Conservation (phyloP, 2,797 vertebrate genomes). For the Brotula barbata region DNA sequence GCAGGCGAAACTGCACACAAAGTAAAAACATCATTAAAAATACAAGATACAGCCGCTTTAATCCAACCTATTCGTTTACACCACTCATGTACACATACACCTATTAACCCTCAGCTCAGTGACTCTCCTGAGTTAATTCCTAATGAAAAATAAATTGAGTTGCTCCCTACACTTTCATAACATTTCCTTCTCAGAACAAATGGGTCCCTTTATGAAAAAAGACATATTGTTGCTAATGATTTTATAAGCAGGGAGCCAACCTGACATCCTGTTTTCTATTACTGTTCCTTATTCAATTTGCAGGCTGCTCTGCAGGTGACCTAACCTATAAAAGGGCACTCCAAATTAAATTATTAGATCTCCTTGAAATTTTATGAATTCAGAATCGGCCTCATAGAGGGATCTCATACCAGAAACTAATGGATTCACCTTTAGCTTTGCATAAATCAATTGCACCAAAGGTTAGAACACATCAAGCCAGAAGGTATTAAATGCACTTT, state of each 20-base stretch:
- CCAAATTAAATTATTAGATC: conserved; percentile 85
- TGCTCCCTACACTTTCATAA: conserved; percentile 78
- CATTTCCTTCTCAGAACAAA: conserved; percentile 81
- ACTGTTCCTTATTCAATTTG: conserved; percentile 88
- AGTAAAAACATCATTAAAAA: conserved; percentile 32
- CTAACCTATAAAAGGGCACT: conserved; percentile 89
- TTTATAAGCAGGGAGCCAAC: conserved; percentile 83
- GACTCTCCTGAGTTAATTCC: conserved; percentile 74
- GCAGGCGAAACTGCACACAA: conserved; percentile 19
- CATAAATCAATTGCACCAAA: conserved; percentile 81
- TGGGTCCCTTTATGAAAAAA: conserved; percentile 82
- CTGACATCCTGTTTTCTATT: conserved; percentile 82
- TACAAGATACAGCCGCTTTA: conserved; percentile 11
- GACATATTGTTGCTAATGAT: conserved; percentile 86
- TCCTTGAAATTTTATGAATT: conserved; percentile 85
- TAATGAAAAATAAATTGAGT: conserved; percentile 81
- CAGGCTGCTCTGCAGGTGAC: conserved; percentile 81
- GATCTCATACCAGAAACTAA: conserved; percentile 74
- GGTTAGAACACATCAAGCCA: conserved; percentile 77
- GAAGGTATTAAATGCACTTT: conserved; percentile 69
- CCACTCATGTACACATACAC: conserved; percentile 60
- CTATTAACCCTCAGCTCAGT: conserved; percentile 70
- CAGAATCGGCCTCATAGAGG: conserved; percentile 76
- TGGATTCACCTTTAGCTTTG: conserved; percentile 81
- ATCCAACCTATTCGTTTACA: conserved; percentile 59